A percentile compares a stretch with the other conserved stretches of the same genome.
phyloP scores from a whole-genome alignment of 2,797 vertebrate genomes.

The Acipenser ruthenus region DNA sequence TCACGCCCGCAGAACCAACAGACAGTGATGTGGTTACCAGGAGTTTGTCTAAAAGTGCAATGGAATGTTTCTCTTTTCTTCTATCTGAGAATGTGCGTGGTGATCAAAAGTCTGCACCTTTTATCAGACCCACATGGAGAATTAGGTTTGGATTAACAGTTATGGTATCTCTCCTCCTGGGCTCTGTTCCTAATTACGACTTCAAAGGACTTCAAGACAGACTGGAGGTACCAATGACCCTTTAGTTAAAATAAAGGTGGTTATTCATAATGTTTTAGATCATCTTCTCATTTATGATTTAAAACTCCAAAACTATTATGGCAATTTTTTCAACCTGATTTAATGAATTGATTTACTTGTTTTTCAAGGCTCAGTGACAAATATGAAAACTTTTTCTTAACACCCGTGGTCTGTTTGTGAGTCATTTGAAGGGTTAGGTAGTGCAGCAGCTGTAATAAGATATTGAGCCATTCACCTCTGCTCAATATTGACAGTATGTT shows the following conservation, averaged over 20 bases:
- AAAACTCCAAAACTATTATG: no score
- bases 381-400: no score
- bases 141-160: slow-evolving; percentile 13
- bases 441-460: no score
- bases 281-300: no score
- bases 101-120: slow-evolving; percentile 9
- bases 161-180: slow-evolving; percentile 14
- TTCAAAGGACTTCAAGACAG: slow-evolving; percentile 13
- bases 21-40: slow-evolving; percentile 54
- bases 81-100: not conserved
- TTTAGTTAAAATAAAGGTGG: not conserved
- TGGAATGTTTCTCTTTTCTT: slow-evolving; percentile 34
- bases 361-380: no score
- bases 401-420: no score
- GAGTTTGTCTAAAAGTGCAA: slow-evolving; percentile 48
- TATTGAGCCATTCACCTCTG: no score
- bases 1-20: slow-evolving; percentile 46
- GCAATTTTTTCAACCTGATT: no score
- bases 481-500: no score
- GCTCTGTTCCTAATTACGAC: slow-evolving; percentile 16
- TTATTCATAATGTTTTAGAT: no score
- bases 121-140: slow-evolving; percentile 11
- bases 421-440: no score
- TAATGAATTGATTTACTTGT: no score
- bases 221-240: slow-evolving; percentile 11